phyloP scores from a whole-genome alignment of 2,113 vertebrate genomes.

The Helogale parvula region DNA sequence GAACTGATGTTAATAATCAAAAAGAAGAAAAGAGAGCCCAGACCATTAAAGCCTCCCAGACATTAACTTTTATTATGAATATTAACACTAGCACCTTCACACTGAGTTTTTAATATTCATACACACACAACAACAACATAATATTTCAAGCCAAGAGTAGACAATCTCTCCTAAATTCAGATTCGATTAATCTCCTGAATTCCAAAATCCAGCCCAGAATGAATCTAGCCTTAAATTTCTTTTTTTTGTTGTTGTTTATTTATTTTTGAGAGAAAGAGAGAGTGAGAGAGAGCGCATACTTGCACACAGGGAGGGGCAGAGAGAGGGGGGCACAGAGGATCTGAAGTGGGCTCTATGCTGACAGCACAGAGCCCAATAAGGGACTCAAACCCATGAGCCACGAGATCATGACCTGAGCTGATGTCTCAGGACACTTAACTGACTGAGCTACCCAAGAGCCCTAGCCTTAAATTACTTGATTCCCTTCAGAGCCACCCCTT shows the following conservation, averaged over 20 bases:
- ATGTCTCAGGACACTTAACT: too few relatives aligned
- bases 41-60: not conserved
- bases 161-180: not conserved
- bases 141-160: not conserved
- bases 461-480: not conserved
- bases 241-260: too few relatives aligned
- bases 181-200: not conserved
- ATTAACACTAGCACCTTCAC: conserved; percentile 5
- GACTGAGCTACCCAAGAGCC: too few relatives aligned
- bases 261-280: too few relatives aligned
- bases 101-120: not conserved
- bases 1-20: conserved; percentile 44
- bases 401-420: too few relatives aligned
- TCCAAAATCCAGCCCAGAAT: not conserved
- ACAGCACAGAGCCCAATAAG: too few relatives aligned
- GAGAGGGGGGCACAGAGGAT: too few relatives aligned
- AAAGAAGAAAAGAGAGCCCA: not conserved
- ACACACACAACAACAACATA: not conserved
- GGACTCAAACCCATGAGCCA: too few relatives aligned
- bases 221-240: not conserved
- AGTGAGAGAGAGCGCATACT: too few relatives aligned
- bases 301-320: too few relatives aligned
- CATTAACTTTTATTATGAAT: conserved; percentile 13
- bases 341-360: too few relatives aligned
- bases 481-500: not conserved